These are phyloP conservation scores for Ditylenchus dipsaci DNA, from an alignment of 1,140 invertebrate species.

Conservation along the genomic window DNA sequence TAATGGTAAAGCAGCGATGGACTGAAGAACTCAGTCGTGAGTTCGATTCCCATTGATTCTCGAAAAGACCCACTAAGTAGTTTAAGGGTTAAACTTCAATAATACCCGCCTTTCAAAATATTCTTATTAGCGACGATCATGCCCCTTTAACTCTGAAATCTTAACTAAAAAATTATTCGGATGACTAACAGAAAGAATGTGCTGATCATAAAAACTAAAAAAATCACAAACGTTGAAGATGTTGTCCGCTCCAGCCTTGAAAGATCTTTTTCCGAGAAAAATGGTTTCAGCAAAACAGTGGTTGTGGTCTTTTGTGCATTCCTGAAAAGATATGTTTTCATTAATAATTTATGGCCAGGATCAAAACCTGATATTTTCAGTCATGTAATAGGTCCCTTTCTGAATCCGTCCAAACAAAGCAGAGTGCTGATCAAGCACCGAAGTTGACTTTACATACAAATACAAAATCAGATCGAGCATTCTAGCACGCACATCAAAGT, in stretches of 20 bases:
- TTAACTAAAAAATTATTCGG: too few relatives aligned
- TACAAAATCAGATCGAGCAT: conserved; percentile 48
- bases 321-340: not conserved
- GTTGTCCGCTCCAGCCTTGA: conserved; percentile 22
- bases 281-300: conserved; percentile 52
- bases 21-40: too few relatives aligned
- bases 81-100: too few relatives aligned
- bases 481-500: conserved; percentile 42
- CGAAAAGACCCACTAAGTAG: too few relatives aligned
- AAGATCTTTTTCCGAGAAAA: conserved; percentile 35
- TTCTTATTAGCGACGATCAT: too few relatives aligned
- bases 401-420: conserved; percentile 35
- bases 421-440: conserved; percentile 50
- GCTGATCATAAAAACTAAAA: too few relatives aligned
- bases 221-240: conserved; percentile 29
- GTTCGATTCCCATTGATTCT: too few relatives aligned
- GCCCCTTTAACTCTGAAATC: too few relatives aligned
- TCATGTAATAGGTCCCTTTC: not conserved
- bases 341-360: not conserved
- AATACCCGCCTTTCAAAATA: too few relatives aligned
- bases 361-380: conserved; percentile 1
- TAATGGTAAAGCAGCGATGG: too few relatives aligned
- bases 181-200: too few relatives aligned
- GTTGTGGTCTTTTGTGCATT: conserved; percentile 40
- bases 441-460: conserved; percentile 44